Evolutionary conservation across 1,140 invertebrate species (phyloP).

Genomic region (Platorchestia sp.): DNA sequence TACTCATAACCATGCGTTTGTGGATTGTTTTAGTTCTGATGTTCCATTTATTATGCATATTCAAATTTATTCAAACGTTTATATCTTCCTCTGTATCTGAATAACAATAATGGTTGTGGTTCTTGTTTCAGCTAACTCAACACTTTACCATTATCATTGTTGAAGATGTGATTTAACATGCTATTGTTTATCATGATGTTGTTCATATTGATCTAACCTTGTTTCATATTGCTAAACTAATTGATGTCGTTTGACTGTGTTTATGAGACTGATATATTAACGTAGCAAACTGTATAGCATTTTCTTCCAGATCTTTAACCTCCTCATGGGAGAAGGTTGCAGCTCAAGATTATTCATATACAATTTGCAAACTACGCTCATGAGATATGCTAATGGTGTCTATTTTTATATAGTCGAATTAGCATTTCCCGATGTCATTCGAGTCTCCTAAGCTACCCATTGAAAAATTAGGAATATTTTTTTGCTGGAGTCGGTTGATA

Average conservation of each 20-base stretch:
- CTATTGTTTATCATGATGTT: not conserved
- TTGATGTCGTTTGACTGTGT: not conserved
- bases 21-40: not conserved
- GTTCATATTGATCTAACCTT: not conserved
- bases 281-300: not conserved
- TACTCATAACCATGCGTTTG: not conserved
- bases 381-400: too few relatives aligned
- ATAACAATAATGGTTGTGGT: not conserved
- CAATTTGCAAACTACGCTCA: too few relatives aligned
- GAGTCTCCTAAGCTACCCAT: too few relatives aligned
- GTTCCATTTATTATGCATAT: not conserved
- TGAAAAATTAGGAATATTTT: too few relatives aligned
- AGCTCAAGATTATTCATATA: too few relatives aligned
- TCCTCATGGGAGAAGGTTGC: too few relatives aligned
- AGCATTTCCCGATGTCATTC: too few relatives aligned
- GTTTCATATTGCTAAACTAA: not conserved
- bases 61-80: not conserved
- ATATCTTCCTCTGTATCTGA: not conserved
- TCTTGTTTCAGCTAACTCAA: not conserved
- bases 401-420: too few relatives aligned
- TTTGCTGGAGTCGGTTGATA: too few relatives aligned
- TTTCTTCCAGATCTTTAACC: not conserved
- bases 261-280: not conserved
- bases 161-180: not conserved
- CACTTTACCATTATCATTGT: too few relatives aligned